Conservation (phyloP, 1,140 invertebrate species). For the Latrodectus geometricus region DNA sequence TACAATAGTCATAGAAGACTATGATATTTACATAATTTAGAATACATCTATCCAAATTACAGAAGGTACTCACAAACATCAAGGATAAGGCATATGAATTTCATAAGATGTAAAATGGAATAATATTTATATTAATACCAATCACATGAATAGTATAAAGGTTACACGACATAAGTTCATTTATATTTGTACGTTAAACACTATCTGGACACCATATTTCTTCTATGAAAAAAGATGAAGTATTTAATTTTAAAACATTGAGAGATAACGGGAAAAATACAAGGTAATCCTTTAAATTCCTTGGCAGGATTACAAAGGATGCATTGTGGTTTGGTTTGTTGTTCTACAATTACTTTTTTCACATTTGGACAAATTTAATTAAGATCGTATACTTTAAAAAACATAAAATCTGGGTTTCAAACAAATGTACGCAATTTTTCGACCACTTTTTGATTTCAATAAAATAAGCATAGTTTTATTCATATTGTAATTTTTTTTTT, state of each 20-base stretch:
- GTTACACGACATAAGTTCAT: not conserved
- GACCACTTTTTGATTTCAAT: no score
- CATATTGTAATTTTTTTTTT: no score
- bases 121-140: not conserved
- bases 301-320: not conserved
- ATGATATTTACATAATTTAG: conserved; percentile 30
- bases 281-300: not conserved
- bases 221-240: not conserved
- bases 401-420: no score
- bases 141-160: not conserved
- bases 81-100: conserved; percentile 32
- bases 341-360: not conserved
- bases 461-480: no score
- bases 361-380: not conserved
- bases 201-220: not conserved
- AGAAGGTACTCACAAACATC: conserved; percentile 27
- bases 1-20: conserved; percentile 10
- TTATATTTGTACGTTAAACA: not conserved
- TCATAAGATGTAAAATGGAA: not conserved
- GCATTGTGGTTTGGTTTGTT: not conserved
- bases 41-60: conserved; percentile 17
- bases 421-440: no score
- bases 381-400: no score
- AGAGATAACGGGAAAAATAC: not conserved
- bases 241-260: not conserved